Percentiles rank a stretch among this genome's conserved stretches.
Evolutionary conservation across 2,888 invertebrate genomes (phyloP).

Genomic region (Mesopsocus fuscifrons): DNA sequence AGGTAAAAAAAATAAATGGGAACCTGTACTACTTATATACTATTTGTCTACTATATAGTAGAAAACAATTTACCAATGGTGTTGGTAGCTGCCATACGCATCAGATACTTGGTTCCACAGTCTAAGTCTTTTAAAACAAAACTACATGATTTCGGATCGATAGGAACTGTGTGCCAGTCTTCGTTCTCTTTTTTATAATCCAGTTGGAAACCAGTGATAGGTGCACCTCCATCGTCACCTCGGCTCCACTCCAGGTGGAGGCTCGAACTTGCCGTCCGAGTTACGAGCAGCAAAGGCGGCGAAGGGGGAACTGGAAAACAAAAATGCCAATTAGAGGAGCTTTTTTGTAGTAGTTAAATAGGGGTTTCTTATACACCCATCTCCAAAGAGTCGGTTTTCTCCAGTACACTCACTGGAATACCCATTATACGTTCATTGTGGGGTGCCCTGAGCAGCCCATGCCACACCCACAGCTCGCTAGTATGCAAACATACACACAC

Average conservation of each 20-base stretch:
- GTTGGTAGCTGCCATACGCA: conserved; percentile 21
- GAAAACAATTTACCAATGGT: conserved; percentile 22
- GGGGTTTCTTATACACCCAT: no score
- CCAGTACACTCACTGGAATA: no score
- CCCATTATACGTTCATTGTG: no score
- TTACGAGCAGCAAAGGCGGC: conserved; percentile 20
- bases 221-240: conserved; percentile 21
- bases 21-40: no score
- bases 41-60: no score
- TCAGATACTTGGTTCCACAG: conserved; percentile 21
- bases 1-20: no score
- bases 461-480: no score
- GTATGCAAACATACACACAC: no score
- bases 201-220: conserved; percentile 20
- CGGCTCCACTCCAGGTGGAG: conserved; percentile 22
- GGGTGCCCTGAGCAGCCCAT: no score
- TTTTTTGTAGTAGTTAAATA: no score
- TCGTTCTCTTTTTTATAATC: conserved; percentile 20
- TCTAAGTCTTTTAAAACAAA: conserved; percentile 11
- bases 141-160: conserved; percentile 16
- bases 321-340: conserved; percentile 11
- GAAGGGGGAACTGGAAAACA: conserved; percentile 20
- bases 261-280: conserved; percentile 18
- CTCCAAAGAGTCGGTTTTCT: no score
- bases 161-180: conserved; percentile 20